A percentile compares a stretch with the other conserved stretches of the same genome.
These are phyloP conservation scores for Lanistes nyassanus DNA, from an alignment of 1,140 invertebrate species.

Conservation along the genomic window DNA sequence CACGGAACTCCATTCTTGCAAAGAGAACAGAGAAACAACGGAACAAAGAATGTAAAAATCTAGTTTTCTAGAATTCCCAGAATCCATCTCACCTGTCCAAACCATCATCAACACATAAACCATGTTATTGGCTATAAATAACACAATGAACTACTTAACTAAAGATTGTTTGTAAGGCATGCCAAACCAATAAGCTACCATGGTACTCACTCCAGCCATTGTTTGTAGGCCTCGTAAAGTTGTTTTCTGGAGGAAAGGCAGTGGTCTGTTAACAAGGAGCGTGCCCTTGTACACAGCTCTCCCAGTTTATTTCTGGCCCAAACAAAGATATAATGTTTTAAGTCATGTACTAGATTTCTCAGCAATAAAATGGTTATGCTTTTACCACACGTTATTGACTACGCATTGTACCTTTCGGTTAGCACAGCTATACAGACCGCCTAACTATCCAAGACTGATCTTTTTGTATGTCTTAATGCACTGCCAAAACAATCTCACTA, in stretches of 20 bases:
- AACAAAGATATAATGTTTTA: neutral
- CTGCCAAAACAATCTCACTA: constrained; percentile 4
- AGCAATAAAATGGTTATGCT: neutral
- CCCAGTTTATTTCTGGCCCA: constrained; percentile 25
- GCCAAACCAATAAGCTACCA: too few species aligned
- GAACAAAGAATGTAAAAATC: neutral
- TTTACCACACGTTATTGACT: too few species aligned
- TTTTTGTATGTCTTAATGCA: too few species aligned
- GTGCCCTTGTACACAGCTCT: constrained; percentile 21
- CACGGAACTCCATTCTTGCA: neutral
- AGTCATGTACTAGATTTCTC: neutral
- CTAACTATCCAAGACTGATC: neutral
- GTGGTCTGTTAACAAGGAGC: constrained; percentile 28
- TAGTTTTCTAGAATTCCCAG: too few species aligned
- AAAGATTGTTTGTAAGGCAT: too few species aligned
- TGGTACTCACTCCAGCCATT: constrained; percentile 26
- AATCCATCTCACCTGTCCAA: too few species aligned
- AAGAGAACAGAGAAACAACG: neutral
- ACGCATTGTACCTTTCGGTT: too few species aligned
- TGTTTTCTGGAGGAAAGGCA: constrained; percentile 23
- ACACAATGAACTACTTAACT: too few species aligned
- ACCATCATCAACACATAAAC: too few species aligned
- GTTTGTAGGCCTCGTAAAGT: constrained; percentile 16
- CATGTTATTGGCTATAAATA: too few species aligned
- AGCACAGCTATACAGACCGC: neutral